Base-by-base conservation (phyloP, 2,797 vertebrate genomes). In the Malurus splendens region DNA sequence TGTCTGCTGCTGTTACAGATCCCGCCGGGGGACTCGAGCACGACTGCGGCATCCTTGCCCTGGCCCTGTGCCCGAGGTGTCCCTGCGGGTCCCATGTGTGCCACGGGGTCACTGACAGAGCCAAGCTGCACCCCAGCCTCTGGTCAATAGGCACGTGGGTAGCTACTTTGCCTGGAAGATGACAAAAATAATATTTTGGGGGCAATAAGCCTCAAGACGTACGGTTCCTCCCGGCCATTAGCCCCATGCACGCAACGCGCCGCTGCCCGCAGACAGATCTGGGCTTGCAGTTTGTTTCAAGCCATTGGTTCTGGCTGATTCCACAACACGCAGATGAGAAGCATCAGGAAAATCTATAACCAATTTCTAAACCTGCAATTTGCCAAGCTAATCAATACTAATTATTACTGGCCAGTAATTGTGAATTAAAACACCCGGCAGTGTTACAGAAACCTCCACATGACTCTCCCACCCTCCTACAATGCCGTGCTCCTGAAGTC, bases 311-410 rank as follows among this genome's bases (percentile, higher is more conserved):
- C 90, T 87, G 84, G 78, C 78, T 75, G 67, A 89, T 84, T 91
- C 87, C 85, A 88, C 83, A 87, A 72, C 82, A 70, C 8, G 1
- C 56, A 67, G 90, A 88, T 4, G 57, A 91, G 82, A 90, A 79
- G 65, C 88, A 93, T 72, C 87, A 87, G 85, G 67, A 94, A 96
- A 93, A 93, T 89, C 92, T 55, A 93, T 92, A 92, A 92, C 92
- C 94, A 95, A 95, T 95, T 95, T 95, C 93, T 90, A 89, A 94
- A 92, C 85, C 81, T 89, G 80, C 62, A 78, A 92, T 95, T 94
- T 94, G 59, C 93, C 78, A 71, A 78, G 77, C 71, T 79, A 91
- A 93, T 95, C 94, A 88, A 90, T 94, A 92, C 78, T 95, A 95
- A 94, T 95, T 93, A 95, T 94, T 93, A 51, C 84, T 44, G 82